Percentiles rank a stretch among this genome's conserved stretches.
Conservation (phyloP, 2,797 vertebrate genomes). For the Mus spretus region DNA sequence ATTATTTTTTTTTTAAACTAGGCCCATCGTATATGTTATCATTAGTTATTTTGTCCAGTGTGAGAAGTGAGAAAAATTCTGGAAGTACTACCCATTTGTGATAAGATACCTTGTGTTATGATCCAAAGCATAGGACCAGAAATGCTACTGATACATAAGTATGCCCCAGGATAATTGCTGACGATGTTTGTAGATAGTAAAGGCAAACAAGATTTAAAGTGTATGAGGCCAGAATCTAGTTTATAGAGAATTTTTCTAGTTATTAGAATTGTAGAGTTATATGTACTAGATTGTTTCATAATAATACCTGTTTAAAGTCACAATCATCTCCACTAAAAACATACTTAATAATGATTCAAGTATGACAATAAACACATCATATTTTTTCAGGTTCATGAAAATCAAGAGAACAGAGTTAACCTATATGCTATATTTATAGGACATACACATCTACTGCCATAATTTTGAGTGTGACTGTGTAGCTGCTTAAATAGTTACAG, state of each 20-base stretch:
- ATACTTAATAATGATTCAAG: not conserved
- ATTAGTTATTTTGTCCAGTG: not conserved
- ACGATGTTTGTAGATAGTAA: not conserved
- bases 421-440: not conserved
- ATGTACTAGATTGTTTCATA: not conserved
- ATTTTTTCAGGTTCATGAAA: conserved; percentile 23
- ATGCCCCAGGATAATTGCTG: not conserved
- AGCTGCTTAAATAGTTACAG: conserved; percentile 46
- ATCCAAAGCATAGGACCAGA: not conserved
- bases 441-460: not conserved
- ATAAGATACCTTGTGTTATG: not conserved
- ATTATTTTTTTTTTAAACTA: not conserved
- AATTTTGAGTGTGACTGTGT: not conserved
- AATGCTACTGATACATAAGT: not conserved
- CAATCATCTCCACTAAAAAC: conserved; percentile 15
- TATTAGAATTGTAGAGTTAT: not conserved
- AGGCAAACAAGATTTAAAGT: conserved; percentile 6
- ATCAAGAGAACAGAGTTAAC: conserved; percentile 46
- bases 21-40: not conserved
- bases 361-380: not conserved
- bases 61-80: not conserved
- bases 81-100: not conserved
- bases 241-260: not conserved
- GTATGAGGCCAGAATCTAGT: not conserved
- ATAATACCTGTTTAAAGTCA: conserved; percentile 27